A percentile compares a stretch with the other conserved stretches of the same genome.
Evolutionary conservation across 2,888 invertebrate species (phyloP).

Genomic region (Agrochola macilenta): DNA sequence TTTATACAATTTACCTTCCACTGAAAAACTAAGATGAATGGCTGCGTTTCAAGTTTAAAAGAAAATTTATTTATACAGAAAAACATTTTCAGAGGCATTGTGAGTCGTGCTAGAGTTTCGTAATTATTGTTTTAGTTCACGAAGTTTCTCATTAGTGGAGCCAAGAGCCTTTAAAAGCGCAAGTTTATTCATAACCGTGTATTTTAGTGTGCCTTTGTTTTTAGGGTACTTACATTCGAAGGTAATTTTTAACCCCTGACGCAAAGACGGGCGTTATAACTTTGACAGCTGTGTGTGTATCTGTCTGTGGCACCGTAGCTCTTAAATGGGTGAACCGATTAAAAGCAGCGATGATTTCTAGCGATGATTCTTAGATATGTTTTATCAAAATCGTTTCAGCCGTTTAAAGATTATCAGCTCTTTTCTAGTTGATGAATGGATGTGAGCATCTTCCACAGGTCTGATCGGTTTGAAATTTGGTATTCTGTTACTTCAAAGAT

Average conservation of each 20-base stretch:
- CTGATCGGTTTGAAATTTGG: too few species aligned
- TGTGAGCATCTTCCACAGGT: too few species aligned
- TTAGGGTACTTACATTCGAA: neutral
- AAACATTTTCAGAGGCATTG: slow-evolving; percentile 51
- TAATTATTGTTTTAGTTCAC: slow-evolving; percentile 66
- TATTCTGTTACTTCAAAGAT: too few species aligned
- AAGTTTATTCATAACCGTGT: slow-evolving; percentile 64
- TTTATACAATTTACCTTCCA: slow-evolving; percentile 1
- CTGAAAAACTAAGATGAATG: slow-evolving; percentile 43
- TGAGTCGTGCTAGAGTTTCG: slow-evolving; percentile 55
- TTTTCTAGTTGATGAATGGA: too few species aligned
- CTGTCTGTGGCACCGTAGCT: too few species aligned
- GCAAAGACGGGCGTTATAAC: too few species aligned
- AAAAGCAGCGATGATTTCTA: too few species aligned
- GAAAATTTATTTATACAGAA: slow-evolving; percentile 28
- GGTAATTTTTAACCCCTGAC: neutral
- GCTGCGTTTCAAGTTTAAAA: slow-evolving; percentile 23
- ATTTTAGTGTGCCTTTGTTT: slow-evolving; percentile 21
- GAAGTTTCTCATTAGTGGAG: slow-evolving; percentile 70
- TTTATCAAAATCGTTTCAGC: too few species aligned
- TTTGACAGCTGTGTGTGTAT: too few species aligned
- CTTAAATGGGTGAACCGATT: too few species aligned
- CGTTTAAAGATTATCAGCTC: too few species aligned
- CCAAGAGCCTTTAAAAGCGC: slow-evolving; percentile 52
- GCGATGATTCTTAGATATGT: too few species aligned